phyloP scores from a whole-genome alignment of 2,797 vertebrate species.

The Tauraco hartlaubi region DNA sequence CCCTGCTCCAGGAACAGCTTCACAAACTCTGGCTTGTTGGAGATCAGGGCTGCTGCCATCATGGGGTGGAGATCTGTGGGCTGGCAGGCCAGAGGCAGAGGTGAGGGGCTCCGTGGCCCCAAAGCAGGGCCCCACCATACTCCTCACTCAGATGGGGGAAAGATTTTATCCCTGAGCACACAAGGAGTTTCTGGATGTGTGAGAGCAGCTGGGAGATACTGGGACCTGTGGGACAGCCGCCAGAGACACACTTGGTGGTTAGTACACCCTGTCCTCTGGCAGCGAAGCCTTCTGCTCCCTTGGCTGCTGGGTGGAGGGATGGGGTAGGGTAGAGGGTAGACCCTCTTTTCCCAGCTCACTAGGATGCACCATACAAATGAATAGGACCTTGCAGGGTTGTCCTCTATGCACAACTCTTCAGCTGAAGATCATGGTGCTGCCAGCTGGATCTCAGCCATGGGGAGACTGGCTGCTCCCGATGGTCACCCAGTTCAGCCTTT shows the following conservation, averaged over 20 bases:
- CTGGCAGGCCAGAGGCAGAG: constrained; percentile 72
- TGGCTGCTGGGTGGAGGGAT: neutral
- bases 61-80: constrained; percentile 89
- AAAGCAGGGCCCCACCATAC: neutral
- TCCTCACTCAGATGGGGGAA: neutral
- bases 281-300: neutral
- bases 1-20: constrained; percentile 94
- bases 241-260: neutral
- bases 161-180: neutral
- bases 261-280: neutral
- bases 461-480: neutral
- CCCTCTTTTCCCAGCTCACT: neutral
- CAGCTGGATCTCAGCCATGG: neutral
- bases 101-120: neutral
- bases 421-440: neutral
- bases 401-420: neutral
- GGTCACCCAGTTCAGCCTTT: neutral
- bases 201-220: neutral
- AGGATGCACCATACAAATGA: neutral
- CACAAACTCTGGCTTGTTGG: constrained; percentile 93
- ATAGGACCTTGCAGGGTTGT: neutral
- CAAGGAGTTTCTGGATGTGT: neutral
- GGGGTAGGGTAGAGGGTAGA: neutral
- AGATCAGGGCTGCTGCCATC: constrained; percentile 90
- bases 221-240: neutral